Conservation (phyloP, 2,888 invertebrate genomes). For the Rhopalosiphum nymphaeae region DNA sequence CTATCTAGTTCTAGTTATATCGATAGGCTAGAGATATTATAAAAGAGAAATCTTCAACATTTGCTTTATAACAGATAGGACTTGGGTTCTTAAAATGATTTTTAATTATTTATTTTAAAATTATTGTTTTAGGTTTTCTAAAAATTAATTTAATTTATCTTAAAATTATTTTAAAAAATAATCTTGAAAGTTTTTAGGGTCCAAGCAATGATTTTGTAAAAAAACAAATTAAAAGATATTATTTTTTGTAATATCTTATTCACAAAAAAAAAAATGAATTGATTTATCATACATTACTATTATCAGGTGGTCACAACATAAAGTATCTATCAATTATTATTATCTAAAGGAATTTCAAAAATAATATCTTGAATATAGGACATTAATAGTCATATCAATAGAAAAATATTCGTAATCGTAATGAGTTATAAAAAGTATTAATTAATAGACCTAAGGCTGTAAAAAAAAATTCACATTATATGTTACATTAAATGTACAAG, state of each 20-base stretch:
- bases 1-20: neutral
- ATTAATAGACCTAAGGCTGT: neutral
- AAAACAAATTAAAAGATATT: neutral
- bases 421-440: neutral
- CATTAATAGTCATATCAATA: neutral
- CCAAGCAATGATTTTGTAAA: neutral
- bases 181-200: neutral
- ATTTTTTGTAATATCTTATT: neutral
- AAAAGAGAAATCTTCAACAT: neutral
- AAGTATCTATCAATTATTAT: neutral
- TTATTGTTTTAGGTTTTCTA: neutral
- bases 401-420: neutral
- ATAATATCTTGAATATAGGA: neutral
- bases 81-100: neutral
- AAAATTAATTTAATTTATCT: neutral
- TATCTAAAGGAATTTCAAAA: neutral
- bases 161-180: neutral
- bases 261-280: neutral
- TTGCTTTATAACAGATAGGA: neutral
- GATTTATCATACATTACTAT: neutral
- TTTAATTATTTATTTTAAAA: neutral
- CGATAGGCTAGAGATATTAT: neutral
- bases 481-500: neutral
- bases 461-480: neutral
- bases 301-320: neutral